Conservation (phyloP, 1,140 invertebrate species). For the Meloidogyne exigua region DNA sequence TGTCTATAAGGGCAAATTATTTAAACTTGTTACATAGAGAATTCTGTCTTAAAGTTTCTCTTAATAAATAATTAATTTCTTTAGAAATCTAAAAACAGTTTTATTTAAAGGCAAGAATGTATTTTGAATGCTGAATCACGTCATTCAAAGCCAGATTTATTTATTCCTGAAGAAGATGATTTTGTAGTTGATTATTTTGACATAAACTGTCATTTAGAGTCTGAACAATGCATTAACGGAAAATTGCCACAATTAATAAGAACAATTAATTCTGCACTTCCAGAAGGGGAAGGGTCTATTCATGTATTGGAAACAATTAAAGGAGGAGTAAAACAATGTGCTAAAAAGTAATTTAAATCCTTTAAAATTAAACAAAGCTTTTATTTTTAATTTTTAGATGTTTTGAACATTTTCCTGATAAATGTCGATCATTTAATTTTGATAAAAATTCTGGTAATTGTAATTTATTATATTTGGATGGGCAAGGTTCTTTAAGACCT, state of each 20-base stretch:
- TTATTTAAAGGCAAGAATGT: constrained; percentile 53
- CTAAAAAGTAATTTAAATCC: constrained; percentile 14
- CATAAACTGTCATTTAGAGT: constrained; percentile 60
- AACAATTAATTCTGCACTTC: constrained; percentile 58
- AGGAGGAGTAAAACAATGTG: constrained; percentile 13
- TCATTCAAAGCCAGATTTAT: constrained; percentile 60
- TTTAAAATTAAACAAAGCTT: not conserved
- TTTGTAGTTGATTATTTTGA: constrained; percentile 63
- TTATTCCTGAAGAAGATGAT: constrained; percentile 63
- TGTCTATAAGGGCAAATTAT: not conserved
- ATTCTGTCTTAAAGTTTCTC: too few species aligned
- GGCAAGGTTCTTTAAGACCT: constrained; percentile 56
- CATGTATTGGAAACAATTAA: constrained; percentile 55
- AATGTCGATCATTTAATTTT: constrained; percentile 62
- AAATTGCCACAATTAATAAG: constrained; percentile 43
- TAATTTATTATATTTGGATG: constrained; percentile 61
- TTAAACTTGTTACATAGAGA: not conserved
- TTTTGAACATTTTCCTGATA: constrained; percentile 53
- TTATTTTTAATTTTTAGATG: constrained; percentile 33
- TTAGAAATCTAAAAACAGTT: too few species aligned
- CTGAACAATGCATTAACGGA: constrained; percentile 49
- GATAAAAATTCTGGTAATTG: constrained; percentile 55
- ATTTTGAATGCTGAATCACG: constrained; percentile 62
- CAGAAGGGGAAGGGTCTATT: constrained; percentile 57
- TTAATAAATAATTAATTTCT: too few species aligned